These are phyloP conservation scores for Rhingia rostrata DNA, from an alignment of 2,888 invertebrate genomes.

Conservation along the genomic window DNA sequence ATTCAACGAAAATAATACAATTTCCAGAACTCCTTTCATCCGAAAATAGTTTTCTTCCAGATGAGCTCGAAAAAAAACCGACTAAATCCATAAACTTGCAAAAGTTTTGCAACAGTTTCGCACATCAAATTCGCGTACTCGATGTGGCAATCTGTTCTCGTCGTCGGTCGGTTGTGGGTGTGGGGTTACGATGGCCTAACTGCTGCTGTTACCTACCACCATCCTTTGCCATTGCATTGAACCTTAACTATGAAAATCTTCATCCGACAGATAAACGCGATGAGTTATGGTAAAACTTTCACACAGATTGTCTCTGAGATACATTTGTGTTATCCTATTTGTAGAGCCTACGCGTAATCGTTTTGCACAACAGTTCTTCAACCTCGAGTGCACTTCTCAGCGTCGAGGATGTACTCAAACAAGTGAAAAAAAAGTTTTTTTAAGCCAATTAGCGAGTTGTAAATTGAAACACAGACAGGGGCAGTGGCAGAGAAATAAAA, in stretches of 20 bases:
- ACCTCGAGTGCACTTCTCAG: constrained; percentile 1
- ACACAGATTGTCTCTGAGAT: constrained; percentile 56
- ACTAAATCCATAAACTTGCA: constrained; percentile 37
- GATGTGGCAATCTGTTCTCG: constrained; percentile 65
- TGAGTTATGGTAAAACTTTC: constrained; percentile 72
- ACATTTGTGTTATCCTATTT: constrained; percentile 34
- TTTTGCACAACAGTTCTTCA: constrained; percentile 34
- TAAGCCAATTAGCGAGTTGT: constrained; percentile 70
- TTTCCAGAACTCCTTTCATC: constrained; percentile 59
- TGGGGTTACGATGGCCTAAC: background rate
- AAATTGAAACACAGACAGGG: constrained; percentile 12
- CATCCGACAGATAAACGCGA: constrained; percentile 62
- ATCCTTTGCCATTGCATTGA: constrained; percentile 46
- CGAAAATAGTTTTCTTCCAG: constrained; percentile 57
- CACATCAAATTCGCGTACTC: constrained; percentile 64
- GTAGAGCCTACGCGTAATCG: constrained; percentile 54
- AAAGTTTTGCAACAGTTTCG: constrained; percentile 58
- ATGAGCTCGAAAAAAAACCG: background rate
- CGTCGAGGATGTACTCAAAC: constrained; percentile 11
- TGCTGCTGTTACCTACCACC: background rate
- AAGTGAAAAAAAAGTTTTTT: constrained; percentile 65
- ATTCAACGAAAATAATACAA: constrained; percentile 58
- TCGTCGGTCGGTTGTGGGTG: too few species aligned
- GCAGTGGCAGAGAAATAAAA: background rate
- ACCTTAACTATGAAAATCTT: constrained; percentile 58